Base-by-base conservation (phyloP, 2,113 vertebrate species). In the Falcunculus frontatus region DNA sequence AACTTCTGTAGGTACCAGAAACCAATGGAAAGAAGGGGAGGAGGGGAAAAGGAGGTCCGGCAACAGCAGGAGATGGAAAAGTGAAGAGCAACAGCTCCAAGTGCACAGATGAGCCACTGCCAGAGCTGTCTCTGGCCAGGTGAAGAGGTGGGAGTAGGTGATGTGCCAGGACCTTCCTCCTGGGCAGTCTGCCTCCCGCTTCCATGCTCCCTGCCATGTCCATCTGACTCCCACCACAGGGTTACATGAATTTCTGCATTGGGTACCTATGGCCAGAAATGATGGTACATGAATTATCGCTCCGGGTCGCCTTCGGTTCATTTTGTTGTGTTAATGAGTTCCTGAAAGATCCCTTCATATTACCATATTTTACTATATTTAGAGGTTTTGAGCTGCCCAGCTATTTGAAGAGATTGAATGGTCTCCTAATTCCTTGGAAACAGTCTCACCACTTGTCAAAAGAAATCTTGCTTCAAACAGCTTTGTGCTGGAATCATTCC, bases 81-180 rank as follows among this genome's bases (percentile, higher is more conserved):
- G 11, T 16, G 46, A 57, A 80, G 47, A 86, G 14, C 1, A 5
- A 4, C 13, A 52, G 30, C 0, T 64, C 80, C 95, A 95, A 93
- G 47, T 63, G 83, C 76, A 89, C 93, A 95, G 89, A 78, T 84
- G 89, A 96, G 86, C 37, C 88, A 39, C 93, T 84, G 93, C 74
- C 64, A 89, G 95, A 84, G 68, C 35, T 74, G 22, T 90, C 68
- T 41, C 47, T 84, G 75, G 35, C 79, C 68, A 92, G 92, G 82
- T 86, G 64, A 94, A 63, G 63, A 90, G 59, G 26, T 80, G 53
- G 74, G 35, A 82, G 53, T 2, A 11, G 22, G 17, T 62, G 47
- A 47, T 41, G 39, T 86, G 88, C 92, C 94, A 95, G 50, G 33
- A 75, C 42, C 20, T 23, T 78, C 68, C 39, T 72, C 35, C 76